These are phyloP conservation scores for Huso huso DNA, from an alignment of 2,797 vertebrate genomes.

Conservation along the genomic window DNA sequence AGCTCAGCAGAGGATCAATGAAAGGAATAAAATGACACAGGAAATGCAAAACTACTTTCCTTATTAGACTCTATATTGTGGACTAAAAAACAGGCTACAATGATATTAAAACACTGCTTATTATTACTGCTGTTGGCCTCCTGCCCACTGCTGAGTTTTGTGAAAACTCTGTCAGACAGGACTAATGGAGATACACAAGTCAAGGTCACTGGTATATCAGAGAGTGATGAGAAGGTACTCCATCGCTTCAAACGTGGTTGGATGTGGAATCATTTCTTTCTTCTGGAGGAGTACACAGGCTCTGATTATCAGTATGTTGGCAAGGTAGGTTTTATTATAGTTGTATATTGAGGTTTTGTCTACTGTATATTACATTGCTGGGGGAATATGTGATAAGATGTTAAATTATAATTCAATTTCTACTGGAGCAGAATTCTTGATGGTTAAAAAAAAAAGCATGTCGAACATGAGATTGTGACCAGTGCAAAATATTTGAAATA, in stretches of 20 bases:
- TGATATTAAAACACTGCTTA: conserved; percentile 52
- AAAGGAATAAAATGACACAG: conserved; percentile 56
- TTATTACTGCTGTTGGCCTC: conserved; percentile 49
- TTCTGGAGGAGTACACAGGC: conserved; percentile 92
- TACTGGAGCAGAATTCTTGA: no score
- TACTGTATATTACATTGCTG: no score
- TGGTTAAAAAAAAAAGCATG: no score
- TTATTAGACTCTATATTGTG: conserved; percentile 44
- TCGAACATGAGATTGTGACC: no score
- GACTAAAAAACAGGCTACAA: conserved; percentile 55
- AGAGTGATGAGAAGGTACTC: conserved; percentile 63
- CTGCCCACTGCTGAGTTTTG: conserved; percentile 41
- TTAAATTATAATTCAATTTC: no score
- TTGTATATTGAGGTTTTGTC: no score
- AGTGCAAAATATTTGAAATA: no score
- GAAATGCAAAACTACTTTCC: conserved; percentile 37
- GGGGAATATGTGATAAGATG: no score
- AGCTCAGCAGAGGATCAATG: conserved; percentile 35
- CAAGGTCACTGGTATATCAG: conserved; percentile 49
- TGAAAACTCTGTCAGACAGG: conserved; percentile 41
- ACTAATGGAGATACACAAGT: conserved; percentile 47
- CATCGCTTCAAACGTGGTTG: conserved; percentile 89
- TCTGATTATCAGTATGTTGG: conserved; percentile 93
- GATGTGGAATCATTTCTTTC: conserved; percentile 99
- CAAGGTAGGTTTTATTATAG: conserved; percentile 67